These are phyloP conservation scores for Cremastinae sp. DNA, from an alignment of 2,888 invertebrate genomes.

Conservation along the genomic window DNA sequence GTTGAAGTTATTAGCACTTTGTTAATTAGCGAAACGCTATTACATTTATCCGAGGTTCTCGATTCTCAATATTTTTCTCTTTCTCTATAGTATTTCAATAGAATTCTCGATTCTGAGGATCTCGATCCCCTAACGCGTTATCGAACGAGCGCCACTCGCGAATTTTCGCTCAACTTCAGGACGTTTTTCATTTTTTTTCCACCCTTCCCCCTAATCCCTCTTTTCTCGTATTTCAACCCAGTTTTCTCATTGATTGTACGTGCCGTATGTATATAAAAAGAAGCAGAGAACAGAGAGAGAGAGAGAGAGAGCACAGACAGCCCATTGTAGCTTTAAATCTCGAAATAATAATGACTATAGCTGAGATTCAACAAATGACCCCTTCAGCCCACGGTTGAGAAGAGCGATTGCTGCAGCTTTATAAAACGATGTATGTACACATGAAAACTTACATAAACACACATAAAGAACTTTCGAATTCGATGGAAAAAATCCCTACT, in stretches of 20 bases:
- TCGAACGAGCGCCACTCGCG: slow-evolving; percentile 7
- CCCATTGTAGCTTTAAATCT: slow-evolving; percentile 43
- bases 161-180: background rate
- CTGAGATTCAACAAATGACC: slow-evolving; percentile 45
- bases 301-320: slow-evolving; percentile 2
- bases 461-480: slow-evolving; percentile 21
- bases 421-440: background rate
- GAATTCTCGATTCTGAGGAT: slow-evolving; percentile 13
- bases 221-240: slow-evolving; percentile 26
- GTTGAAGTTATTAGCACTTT: slow-evolving; percentile 7
- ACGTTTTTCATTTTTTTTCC: slow-evolving; percentile 8
- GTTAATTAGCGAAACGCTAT: background rate
- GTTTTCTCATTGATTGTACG: slow-evolving; percentile 26
- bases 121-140: background rate
- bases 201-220: slow-evolving; percentile 1
- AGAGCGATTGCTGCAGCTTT: slow-evolving; percentile 20
- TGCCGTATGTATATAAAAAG: background rate
- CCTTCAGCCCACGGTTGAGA: slow-evolving; percentile 25
- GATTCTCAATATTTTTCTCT: background rate
- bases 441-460: background rate
- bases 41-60: background rate
- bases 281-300: background rate
- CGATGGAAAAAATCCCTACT: slow-evolving; percentile 25
- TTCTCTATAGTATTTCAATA: slow-evolving; percentile 4
- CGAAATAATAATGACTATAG: slow-evolving; percentile 53